A percentile compares a stretch with the other conserved stretches of the same genome.
Evolutionary conservation across 2,888 invertebrate species (phyloP).

Genomic region (Nipponacmea schrenckii): DNA sequence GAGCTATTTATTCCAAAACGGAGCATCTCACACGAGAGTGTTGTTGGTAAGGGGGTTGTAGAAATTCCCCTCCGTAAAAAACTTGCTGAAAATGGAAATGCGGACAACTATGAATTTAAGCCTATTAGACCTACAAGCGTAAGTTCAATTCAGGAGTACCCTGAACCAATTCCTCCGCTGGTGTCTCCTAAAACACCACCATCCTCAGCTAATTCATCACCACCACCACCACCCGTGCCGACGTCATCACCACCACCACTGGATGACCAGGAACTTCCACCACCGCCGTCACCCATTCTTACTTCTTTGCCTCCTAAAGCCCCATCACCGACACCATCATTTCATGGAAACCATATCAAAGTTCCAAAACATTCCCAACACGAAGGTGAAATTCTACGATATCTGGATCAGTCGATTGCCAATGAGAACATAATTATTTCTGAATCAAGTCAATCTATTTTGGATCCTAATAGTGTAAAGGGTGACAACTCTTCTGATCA

Average conservation of each 20-base stretch:
- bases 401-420: conserved; percentile 13
- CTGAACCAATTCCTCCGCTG: neutral
- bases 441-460: conserved; percentile 7
- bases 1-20: neutral
- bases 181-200: neutral
- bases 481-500: conserved; percentile 17
- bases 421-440: conserved; percentile 12
- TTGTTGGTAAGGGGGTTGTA: neutral
- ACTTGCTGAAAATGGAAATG: neutral
- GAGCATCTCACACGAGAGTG: neutral
- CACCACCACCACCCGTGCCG: conserved; percentile 15
- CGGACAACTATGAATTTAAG: neutral
- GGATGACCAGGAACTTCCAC: conserved; percentile 6
- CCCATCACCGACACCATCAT: neutral
- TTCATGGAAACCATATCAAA: neutral
- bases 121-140: neutral
- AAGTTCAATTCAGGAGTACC: neutral
- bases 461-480: conserved; percentile 6
- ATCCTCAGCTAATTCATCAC: neutral
- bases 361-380: neutral
- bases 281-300: conserved; percentile 10
- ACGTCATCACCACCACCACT: conserved; percentile 2
- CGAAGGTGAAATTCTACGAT: conserved; percentile 16
- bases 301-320: neutral
- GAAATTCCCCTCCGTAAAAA: neutral